phyloP scores from a whole-genome alignment of 2,888 invertebrate species.

The Matsumyia berberina region DNA sequence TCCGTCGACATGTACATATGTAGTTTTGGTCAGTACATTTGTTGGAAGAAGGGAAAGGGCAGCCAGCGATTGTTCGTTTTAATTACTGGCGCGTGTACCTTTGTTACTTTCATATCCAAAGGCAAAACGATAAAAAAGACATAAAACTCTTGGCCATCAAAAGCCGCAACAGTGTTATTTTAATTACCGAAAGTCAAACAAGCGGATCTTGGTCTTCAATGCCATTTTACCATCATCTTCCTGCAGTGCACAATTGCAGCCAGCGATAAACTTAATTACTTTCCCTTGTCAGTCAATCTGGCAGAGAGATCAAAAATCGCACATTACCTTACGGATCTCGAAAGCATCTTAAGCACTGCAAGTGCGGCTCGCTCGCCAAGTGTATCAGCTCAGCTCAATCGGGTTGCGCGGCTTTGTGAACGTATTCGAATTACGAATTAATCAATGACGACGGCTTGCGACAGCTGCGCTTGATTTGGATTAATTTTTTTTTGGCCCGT shows the following conservation, averaged over 20 bases:
- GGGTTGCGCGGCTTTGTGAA: conserved; percentile 49
- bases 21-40: conserved; percentile 19
- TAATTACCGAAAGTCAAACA: conserved; percentile 76
- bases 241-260: conserved; percentile 69
- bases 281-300: conserved; percentile 75
- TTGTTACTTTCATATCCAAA: conserved; percentile 71
- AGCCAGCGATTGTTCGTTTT: conserved; percentile 41
- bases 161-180: conserved; percentile 67
- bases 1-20: conserved; percentile 52
- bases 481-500: conserved; percentile 48
- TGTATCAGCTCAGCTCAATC: conserved; percentile 55
- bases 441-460: conserved; percentile 70
- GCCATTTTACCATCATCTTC: conserved; percentile 58
- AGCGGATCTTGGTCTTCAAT: conserved; percentile 69
- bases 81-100: conserved; percentile 67
- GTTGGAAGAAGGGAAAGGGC: conserved; percentile 54
- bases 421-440: conserved; percentile 71
- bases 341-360: conserved; percentile 46
- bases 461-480: conserved; percentile 63
- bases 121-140: conserved; percentile 49
- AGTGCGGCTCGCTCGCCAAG: conserved; percentile 52
- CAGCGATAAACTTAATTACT: conserved; percentile 72
- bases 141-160: conserved; percentile 58
- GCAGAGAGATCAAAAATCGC: conserved; percentile 70
- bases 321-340: conserved; percentile 67